A percentile compares a stretch with the other conserved stretches of the same genome.
phyloP scores from a whole-genome alignment of 2,888 invertebrate genomes.

The Polyploca ridens region DNA sequence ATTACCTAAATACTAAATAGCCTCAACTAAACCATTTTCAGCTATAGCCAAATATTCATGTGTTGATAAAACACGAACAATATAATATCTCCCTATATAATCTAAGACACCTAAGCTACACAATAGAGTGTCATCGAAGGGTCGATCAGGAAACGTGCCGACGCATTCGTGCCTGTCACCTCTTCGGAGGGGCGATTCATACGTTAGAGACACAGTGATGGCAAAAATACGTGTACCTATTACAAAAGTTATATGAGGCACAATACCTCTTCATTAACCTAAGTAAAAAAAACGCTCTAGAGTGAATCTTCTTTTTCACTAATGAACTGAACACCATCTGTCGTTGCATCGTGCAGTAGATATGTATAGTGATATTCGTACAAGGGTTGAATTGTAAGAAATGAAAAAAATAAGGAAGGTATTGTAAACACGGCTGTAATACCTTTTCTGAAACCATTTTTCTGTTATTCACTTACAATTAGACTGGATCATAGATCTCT shows the following conservation, averaged over 20 bases:
- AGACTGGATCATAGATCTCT: too few species aligned
- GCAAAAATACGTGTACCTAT: not conserved
- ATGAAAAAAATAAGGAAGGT: too few species aligned
- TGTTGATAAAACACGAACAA: not conserved
- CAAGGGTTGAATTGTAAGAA: too few species aligned
- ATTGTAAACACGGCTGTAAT: too few species aligned
- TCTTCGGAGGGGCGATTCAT: slow-evolving; percentile 21
- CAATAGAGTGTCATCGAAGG: slow-evolving; percentile 15
- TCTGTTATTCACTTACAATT: too few species aligned
- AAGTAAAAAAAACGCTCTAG: too few species aligned
- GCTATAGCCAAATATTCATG: not conserved
- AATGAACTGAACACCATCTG: too few species aligned
- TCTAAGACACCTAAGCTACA: not conserved
- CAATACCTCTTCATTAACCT: too few species aligned
- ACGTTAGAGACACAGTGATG: slow-evolving; percentile 21
- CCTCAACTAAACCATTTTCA: not conserved
- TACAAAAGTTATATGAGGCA: not conserved
- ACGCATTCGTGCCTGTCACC: slow-evolving; percentile 35
- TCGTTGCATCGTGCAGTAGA: too few species aligned
- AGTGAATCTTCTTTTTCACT: not conserved
- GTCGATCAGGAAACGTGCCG: slow-evolving; percentile 37
- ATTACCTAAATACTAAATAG: too few species aligned
- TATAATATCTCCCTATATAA: not conserved
- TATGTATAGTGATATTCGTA: too few species aligned
- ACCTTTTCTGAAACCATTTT: too few species aligned